Evolutionary conservation across 1,140 invertebrate species (phyloP).

Genomic region (Sipha flava): DNA sequence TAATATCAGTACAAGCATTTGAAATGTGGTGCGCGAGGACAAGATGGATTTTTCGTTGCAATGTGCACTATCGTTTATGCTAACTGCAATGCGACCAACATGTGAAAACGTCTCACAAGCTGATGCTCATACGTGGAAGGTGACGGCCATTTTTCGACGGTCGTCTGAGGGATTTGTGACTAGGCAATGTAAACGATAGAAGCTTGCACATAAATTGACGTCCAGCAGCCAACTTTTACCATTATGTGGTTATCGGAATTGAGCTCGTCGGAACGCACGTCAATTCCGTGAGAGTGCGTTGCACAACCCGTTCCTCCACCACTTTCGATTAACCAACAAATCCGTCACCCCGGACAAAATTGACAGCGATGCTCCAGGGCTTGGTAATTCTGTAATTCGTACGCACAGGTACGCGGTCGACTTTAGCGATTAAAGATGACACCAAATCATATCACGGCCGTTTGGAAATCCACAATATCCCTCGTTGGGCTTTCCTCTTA

Average conservation of each 20-base stretch:
- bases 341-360: not conserved
- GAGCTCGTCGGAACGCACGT: not conserved
- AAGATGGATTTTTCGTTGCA: too few relatives aligned
- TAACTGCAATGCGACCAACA: not conserved
- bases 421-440: too few relatives aligned
- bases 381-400: too few relatives aligned
- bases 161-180: not conserved
- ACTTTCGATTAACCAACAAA: too few relatives aligned
- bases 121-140: not conserved
- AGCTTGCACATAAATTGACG: not conserved
- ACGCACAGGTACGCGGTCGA: too few relatives aligned
- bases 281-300: slow-evolving; percentile 3
- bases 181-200: not conserved
- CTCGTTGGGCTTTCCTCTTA: too few relatives aligned
- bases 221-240: not conserved
- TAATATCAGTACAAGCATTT: not conserved
- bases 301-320: not conserved
- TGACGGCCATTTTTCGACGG: slow-evolving; percentile 26
- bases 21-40: not conserved
- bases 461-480: too few relatives aligned
- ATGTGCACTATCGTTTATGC: too few relatives aligned
- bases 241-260: slow-evolving; percentile 4
- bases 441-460: too few relatives aligned
- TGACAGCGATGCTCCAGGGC: too few relatives aligned
- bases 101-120: not conserved